Conservation (phyloP, 2,888 invertebrate genomes). For the Pocota personata region DNA sequence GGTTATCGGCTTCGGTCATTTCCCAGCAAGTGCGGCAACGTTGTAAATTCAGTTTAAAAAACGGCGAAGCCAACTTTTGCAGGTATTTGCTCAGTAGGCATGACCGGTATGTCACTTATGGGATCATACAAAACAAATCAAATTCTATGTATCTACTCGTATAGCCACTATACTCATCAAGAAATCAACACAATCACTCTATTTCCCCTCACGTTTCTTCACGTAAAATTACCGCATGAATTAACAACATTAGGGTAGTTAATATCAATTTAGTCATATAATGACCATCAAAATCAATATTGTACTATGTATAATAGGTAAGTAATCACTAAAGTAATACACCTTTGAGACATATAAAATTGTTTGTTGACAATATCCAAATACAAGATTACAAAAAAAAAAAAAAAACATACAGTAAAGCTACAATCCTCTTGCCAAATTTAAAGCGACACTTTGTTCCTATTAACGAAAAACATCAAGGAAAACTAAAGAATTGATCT, state of each 20-base stretch:
- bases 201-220: background rate
- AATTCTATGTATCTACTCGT: constrained; percentile 3
- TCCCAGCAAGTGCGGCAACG: constrained; percentile 30
- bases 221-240: constrained; percentile 1
- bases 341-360: too few relatives aligned
- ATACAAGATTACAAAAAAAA: too few relatives aligned
- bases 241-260: background rate
- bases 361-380: too few relatives aligned
- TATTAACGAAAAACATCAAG: too few relatives aligned
- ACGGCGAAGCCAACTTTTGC: constrained; percentile 17
- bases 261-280: background rate
- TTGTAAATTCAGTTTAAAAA: constrained; percentile 3
- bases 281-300: background rate
- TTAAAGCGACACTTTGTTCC: too few relatives aligned
- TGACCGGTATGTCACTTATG: constrained; percentile 28
- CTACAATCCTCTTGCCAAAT: too few relatives aligned
- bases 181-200: background rate
- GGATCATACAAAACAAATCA: constrained; percentile 19
- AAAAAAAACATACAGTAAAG: too few relatives aligned
- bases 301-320: too few relatives aligned
- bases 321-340: background rate
- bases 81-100: constrained; percentile 43
- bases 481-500: too few relatives aligned
- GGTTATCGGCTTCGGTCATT: constrained; percentile 4
- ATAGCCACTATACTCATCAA: background rate